Conservation (phyloP, 2,888 invertebrate genomes). For the Cheilosia impressa region DNA sequence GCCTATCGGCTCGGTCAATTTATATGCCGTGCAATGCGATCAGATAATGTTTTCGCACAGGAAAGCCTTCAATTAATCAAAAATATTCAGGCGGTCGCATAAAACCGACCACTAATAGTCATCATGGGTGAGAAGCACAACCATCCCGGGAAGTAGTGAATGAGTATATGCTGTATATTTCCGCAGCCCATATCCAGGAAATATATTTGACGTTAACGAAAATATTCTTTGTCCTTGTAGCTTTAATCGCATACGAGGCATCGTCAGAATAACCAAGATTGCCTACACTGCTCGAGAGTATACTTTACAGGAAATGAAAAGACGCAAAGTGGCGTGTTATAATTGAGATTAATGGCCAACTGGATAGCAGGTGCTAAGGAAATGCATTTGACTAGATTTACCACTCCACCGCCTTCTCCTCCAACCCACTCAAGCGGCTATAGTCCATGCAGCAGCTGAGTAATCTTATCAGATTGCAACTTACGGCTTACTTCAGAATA, state of each 20-base stretch:
- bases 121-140: too few relatives aligned
- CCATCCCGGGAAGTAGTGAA: too few relatives aligned
- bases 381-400: constrained; percentile 46
- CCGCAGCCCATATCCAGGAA: too few relatives aligned
- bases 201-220: too few relatives aligned
- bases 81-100: too few relatives aligned
- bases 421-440: constrained; percentile 5
- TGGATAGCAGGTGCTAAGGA: constrained; percentile 48
- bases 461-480: constrained; percentile 34
- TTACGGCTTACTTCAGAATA: constrained; percentile 13
- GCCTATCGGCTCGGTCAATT: too few relatives aligned
- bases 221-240: not conserved
- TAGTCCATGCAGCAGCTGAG: constrained; percentile 32
- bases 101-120: too few relatives aligned
- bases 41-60: too few relatives aligned
- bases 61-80: too few relatives aligned
- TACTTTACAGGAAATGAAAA: constrained; percentile 23
- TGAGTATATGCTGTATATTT: too few relatives aligned
- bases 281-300: constrained; percentile 26
- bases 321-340: constrained; percentile 26
- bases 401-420: not conserved
- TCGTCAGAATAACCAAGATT: constrained; percentile 31
- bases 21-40: too few relatives aligned
- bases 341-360: constrained; percentile 64
- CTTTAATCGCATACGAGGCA: constrained; percentile 20